Percentiles rank a stretch among this genome's conserved stretches.
These are phyloP conservation scores for Cephalotes varians DNA, from an alignment of 2,888 invertebrate species.

Conservation along the genomic window DNA sequence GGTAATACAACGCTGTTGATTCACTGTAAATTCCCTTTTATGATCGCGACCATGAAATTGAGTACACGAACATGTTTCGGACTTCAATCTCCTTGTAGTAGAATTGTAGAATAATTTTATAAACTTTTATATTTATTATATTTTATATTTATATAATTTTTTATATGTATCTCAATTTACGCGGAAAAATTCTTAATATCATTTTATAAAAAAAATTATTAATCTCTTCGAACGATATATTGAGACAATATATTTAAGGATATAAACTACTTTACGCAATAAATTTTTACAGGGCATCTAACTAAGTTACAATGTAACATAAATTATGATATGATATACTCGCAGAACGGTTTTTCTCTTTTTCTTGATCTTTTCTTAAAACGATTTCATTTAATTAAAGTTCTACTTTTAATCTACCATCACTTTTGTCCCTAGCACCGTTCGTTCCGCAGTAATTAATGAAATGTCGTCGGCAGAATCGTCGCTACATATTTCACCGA, in stretches of 20 bases:
- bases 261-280: constrained; percentile 8
- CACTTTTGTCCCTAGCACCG: constrained; percentile 26
- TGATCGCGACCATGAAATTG: constrained; percentile 60
- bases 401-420: constrained; percentile 50
- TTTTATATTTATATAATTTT: too few relatives aligned
- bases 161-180: background rate
- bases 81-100: background rate
- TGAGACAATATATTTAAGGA: background rate
- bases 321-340: constrained; percentile 26
- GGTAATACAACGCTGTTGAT: constrained; percentile 53
- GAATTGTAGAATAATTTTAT: background rate
- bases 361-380: constrained; percentile 8
- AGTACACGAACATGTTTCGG: constrained; percentile 35
- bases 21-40: constrained; percentile 37
- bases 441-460: constrained; percentile 35
- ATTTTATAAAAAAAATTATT: background rate
- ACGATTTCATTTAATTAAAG: constrained; percentile 53
- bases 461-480: constrained; percentile 30
- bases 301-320: constrained; percentile 3
- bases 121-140: too few relatives aligned
- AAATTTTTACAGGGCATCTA: background rate
- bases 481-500: constrained; percentile 50
- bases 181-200: constrained; percentile 4
- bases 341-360: constrained; percentile 14
- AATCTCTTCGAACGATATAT: background rate